Evolutionary conservation across 2,888 invertebrate species (phyloP), one percentile per base, ranked within the genome.

Genomic region (Psylliodes chrysocephalus): DNA sequence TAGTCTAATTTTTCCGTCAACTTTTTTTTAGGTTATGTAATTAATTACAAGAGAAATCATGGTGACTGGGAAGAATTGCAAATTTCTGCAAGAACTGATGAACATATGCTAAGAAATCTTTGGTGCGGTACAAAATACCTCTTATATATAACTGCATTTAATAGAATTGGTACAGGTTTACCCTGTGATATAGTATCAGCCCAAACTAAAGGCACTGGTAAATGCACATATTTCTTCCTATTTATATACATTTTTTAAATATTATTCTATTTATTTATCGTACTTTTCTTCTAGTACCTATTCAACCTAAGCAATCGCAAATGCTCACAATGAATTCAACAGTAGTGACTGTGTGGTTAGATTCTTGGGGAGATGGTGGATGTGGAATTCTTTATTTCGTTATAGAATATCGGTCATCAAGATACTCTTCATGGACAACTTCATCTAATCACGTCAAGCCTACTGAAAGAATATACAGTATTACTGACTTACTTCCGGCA

Each of bases 61-160:
- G 95, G 95, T 0, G 95, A 95, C 77, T 95, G 95, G 95, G 94
- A 95, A 79, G 95, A 95, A 80, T 83, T 94, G 64, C 94, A 94
- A 80, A 91, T 95, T 56, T 91, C 93, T 69, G 90, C 93, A 5
- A 90, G 92, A 66, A 90, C 90, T 4, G 91, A 91, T 64, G 90
- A 92, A 61, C 92, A 93, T 78, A 87, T 93, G 66, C 81, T 95
- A 33, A 89, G 91, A 42, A 92, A 93, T 81, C 83, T 95, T 40
- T 93, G 93, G 91, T 95, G 95, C 77, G 95, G 95, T 3, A 94
- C 93, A 0, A 87, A 91, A 25, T 95, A 95, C 81, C 92, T 94
- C 77, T 86, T 95, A 63, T 95, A 94, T 81, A 91, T 95, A 67
- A 94, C 94, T 0, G 94, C 94, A n/a, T 93, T 91, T 79, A 94